Percentiles rank a stretch among this genome's conserved stretches.
Evolutionary conservation across 1,140 invertebrate genomes (phyloP).

Genomic region (Drosophila virilis): DNA sequence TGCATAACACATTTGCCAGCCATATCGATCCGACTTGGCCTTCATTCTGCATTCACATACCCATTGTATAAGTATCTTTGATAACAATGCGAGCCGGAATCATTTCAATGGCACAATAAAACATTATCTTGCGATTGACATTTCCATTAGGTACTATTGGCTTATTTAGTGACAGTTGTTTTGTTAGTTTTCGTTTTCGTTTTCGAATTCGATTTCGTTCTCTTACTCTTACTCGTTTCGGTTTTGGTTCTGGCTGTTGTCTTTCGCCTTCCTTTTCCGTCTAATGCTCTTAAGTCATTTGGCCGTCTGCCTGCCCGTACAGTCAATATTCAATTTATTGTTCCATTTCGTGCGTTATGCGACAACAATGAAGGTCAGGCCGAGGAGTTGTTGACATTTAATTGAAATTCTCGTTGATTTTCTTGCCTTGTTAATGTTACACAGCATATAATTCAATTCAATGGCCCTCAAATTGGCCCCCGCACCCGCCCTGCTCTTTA

Average conservation of each 20-base stretch:
- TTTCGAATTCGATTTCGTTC: not conserved
- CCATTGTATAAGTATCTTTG: conserved; percentile 1
- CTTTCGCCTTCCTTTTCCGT: not conserved
- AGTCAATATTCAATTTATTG: conserved; percentile 7
- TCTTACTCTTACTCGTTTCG: not conserved
- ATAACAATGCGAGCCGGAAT: conserved; percentile 15
- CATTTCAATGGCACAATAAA: conserved; percentile 22
- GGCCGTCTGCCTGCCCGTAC: too few relatives aligned
- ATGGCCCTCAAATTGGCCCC: not conserved
- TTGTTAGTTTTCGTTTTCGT: conserved; percentile 12
- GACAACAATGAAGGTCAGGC: conserved; percentile 1
- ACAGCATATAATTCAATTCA: not conserved
- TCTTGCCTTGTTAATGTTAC: not conserved
- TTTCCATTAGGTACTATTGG: conserved; percentile 25
- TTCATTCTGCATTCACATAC: not conserved
- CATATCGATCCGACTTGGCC: not conserved
- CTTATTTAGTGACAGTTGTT: conserved; percentile 33
- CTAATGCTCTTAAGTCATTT: conserved; percentile 3
- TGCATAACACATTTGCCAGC: not conserved
- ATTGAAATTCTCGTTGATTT: conserved; percentile 4
- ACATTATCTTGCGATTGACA: conserved; percentile 27
- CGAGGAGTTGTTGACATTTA: conserved; percentile 13
- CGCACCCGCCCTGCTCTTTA: too few relatives aligned
- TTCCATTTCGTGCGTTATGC: not conserved
- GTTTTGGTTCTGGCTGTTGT: not conserved